Evolutionary conservation across 35 echinoderm and acorn worm species (phyloP).

Genomic region (Acanthaster planci): DNA sequence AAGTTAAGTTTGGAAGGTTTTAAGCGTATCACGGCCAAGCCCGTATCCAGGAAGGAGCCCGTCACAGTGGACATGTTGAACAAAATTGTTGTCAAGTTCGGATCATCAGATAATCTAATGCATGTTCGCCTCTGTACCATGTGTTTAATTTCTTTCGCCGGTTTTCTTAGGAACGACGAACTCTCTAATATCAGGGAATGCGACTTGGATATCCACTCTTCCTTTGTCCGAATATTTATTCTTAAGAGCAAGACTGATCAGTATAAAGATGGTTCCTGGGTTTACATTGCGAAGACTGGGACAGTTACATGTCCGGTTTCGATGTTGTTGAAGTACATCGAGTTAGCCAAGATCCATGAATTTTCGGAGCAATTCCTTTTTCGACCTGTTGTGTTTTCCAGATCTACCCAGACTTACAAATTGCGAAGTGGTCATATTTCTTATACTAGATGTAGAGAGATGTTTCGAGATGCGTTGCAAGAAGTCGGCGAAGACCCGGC

Average conservation of each 20-base stretch:
- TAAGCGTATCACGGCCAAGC: not conserved
- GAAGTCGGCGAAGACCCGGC: constrained; percentile 17
- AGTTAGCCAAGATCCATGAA: not conserved
- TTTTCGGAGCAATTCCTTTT: constrained; percentile 9
- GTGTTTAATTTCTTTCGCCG: constrained; percentile 10
- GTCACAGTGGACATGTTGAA: constrained; percentile 12
- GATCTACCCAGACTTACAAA: not conserved
- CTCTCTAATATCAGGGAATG: constrained; percentile 16
- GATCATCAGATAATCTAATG: constrained; percentile 14
- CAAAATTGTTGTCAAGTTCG: constrained; percentile 23
- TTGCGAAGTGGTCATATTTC: constrained; percentile 36
- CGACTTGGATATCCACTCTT: constrained; percentile 12
- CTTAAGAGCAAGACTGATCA: constrained; percentile 42
- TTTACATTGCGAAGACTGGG: constrained; percentile 8
- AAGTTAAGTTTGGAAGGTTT: constrained; percentile 3
- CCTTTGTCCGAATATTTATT: constrained; percentile 1
- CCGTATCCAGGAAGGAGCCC: constrained; percentile 26
- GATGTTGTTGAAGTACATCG: constrained; percentile 16
- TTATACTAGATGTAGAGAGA: constrained; percentile 53
- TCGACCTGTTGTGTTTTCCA: constrained; percentile 13
- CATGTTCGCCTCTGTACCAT: constrained; percentile 20
- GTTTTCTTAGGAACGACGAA: constrained; percentile 33
- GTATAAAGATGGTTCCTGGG: constrained; percentile 37
- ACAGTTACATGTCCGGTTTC: constrained; percentile 2
- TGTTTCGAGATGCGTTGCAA: constrained; percentile 32